Base-by-base conservation (phyloP, 2,113 vertebrate genomes). In the Uropsilus gracilis region DNA sequence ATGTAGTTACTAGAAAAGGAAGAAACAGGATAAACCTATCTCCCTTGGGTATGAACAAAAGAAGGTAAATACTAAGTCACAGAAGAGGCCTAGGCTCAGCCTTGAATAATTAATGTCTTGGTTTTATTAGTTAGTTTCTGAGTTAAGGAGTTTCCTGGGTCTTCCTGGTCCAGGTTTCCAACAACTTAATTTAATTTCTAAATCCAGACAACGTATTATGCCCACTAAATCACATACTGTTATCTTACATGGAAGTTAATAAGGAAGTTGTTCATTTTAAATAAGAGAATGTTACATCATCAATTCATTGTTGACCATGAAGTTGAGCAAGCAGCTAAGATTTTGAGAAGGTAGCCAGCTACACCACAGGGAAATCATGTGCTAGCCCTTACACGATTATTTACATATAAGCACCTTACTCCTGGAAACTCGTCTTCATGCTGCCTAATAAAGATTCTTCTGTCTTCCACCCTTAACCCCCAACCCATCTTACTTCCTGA, bases 361-460 rank as follows among this genome's bases (percentile, higher is more conserved):
- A 0, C 1, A 6, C 30, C 55, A 32, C 76, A 75, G 32, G 68
- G 72, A 72, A 73, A 68, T 69, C 37, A 32, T 28, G 3, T 22
- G 3, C 9, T 50, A 14, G 57, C 1, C 32, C 34, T 34, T 84
- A 57, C 34, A 90, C 55, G 57, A 37, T 7, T 1, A 12, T 76
- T n/a, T n/a, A n/a, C n/a, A n/a, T n/a, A n/a, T n/a, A n/a, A n/a
- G n/a, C n/a, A n/a, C n/a, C n/a, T n/a, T n/a, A n/a, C n/a, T n/a
- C n/a, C 0, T 3, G 34, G 37, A 2, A 59, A 24, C 14, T 18
- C 5, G 4, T n/a, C 46, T 78, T 37, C 13, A 0, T 22, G 24
- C 22, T 0, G 6, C 13, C 59, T 46, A 34, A 20, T 1, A 42
- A 37, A 14, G 68, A 53, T 20, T 76, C 48, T 81, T 71, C 46